Evolutionary conservation across 2,797 vertebrate genomes (phyloP), one percentile per base, ranked within the genome.

Genomic region (Parauchenoglanis punctatus): DNA sequence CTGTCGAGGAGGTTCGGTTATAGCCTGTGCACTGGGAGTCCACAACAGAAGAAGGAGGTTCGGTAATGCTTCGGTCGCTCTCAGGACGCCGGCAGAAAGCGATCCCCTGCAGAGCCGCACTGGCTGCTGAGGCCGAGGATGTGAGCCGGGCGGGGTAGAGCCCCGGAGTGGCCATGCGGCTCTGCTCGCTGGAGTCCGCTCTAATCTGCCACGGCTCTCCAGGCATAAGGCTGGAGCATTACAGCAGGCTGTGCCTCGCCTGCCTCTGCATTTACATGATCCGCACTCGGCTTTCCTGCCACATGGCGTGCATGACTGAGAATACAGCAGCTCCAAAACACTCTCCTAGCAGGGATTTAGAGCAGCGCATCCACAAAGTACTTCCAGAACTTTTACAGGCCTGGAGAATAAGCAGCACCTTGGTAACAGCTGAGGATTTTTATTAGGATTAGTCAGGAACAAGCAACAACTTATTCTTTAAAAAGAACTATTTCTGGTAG

Each of bases 221-320:
- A 93, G 87, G 97, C 97, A 99, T 98, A 96, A 93, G 97, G 96
- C 97, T 97, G 94, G 95, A 94, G 97, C 94, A 97, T 98, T 98
- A 98, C 94, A 93, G 94, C 91, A 65, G 93, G 76, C 86, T 86
- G 91, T 90, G 56, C 81, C 88, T 87, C 88, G 91, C 40, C 93
- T 93, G 89, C 92, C 86, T 85, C 92, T 87, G 85, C 93, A 95
- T 96, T 94, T 94, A 94, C 94, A 95, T 96, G 95, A 96, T 96
- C 95, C 94, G 87, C 89, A 93, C 94, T 96, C 94, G 92, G 93
- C 91, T 94, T 95, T 95, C 93, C 91, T 92, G 92, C 92, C 89
- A 91, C 91, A 91, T 90, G 90, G 86, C 81, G 92, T 90, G 93
- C 93, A 96, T 95, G 95, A 91, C 90, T 91, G 83, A 89, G 94